phyloP scores from a whole-genome alignment of 2,888 invertebrate species.

The Entomobrya proxima region DNA sequence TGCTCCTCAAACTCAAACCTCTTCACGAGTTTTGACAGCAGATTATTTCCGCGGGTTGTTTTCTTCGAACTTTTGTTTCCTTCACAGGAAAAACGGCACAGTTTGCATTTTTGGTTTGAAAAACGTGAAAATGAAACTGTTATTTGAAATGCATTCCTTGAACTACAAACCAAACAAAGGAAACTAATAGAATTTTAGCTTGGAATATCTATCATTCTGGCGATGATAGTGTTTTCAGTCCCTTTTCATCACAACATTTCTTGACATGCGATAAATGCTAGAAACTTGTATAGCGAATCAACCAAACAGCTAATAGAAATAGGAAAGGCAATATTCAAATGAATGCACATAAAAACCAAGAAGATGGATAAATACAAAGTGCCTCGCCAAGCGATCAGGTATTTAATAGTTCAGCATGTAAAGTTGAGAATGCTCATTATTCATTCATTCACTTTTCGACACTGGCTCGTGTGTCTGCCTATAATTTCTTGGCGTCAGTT shows the following conservation, averaged over 20 bases:
- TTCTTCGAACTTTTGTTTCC: not conserved
- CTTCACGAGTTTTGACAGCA: not conserved
- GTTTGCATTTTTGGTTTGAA: not conserved
- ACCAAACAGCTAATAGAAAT: too few species aligned
- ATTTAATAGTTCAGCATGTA: slow-evolving; percentile 2
- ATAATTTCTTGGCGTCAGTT: not conserved
- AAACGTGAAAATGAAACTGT: not conserved
- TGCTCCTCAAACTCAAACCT: not conserved
- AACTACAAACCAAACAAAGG: not conserved
- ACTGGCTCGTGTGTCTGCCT: not conserved
- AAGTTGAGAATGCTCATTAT: not conserved
- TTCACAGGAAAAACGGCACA: not conserved
- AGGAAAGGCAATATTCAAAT: too few species aligned
- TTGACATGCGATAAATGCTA: not conserved
- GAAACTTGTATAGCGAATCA: too few species aligned
- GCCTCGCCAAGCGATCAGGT: not conserved
- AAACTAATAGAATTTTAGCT: slow-evolving; percentile 19
- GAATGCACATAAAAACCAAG: too few species aligned
- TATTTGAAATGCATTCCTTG: not conserved
- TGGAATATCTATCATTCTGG: not conserved
- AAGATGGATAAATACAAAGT: too few species aligned
- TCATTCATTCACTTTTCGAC: slow-evolving; percentile 14
- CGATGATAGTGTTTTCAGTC: not conserved
- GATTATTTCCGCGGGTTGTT: not conserved
- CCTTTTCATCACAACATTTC: not conserved